These are phyloP conservation scores for Lasiommata megera DNA, from an alignment of 2,888 invertebrate species.

Conservation along the genomic window DNA sequence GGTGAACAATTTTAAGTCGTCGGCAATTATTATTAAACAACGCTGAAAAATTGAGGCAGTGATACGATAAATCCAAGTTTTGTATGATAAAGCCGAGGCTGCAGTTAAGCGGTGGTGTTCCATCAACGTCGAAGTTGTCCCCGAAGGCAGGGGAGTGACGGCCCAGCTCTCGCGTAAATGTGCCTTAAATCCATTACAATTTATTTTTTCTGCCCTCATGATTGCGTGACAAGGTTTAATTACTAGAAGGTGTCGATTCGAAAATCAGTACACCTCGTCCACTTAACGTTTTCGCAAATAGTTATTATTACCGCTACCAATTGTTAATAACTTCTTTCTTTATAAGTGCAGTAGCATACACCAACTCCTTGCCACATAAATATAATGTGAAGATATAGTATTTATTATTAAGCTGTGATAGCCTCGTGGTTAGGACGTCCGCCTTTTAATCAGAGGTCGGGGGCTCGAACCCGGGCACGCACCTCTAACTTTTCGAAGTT, in stretches of 20 bases:
- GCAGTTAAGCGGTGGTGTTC: constrained; percentile 59
- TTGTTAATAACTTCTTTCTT: background rate
- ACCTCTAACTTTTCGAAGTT: no score
- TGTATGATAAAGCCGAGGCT: constrained; percentile 59
- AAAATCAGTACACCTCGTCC: constrained; percentile 62
- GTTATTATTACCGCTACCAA: constrained; percentile 50
- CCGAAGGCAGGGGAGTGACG: constrained; percentile 60
- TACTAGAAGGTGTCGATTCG: constrained; percentile 75
- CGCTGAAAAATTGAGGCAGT: constrained; percentile 69
- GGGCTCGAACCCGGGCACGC: no score
- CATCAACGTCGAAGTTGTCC: constrained; percentile 57
- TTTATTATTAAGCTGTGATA: no score
- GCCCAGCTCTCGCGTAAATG: constrained; percentile 55
- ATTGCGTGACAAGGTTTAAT: constrained; percentile 76
- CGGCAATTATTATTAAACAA: constrained; percentile 68
- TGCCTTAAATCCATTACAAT: constrained; percentile 71
- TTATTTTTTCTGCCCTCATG: constrained; percentile 61
- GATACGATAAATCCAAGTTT: constrained; percentile 60
- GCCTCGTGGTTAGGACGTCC: no score
- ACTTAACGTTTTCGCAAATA: constrained; percentile 62
- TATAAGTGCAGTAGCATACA: background rate
- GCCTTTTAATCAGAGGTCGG: no score
- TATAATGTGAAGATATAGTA: background rate
- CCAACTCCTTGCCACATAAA: background rate
- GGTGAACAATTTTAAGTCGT: constrained; percentile 57